Evolutionary conservation across 2,797 vertebrate genomes (phyloP), one percentile per base, ranked within the genome.

Genomic region (Alectoris magna): DNA sequence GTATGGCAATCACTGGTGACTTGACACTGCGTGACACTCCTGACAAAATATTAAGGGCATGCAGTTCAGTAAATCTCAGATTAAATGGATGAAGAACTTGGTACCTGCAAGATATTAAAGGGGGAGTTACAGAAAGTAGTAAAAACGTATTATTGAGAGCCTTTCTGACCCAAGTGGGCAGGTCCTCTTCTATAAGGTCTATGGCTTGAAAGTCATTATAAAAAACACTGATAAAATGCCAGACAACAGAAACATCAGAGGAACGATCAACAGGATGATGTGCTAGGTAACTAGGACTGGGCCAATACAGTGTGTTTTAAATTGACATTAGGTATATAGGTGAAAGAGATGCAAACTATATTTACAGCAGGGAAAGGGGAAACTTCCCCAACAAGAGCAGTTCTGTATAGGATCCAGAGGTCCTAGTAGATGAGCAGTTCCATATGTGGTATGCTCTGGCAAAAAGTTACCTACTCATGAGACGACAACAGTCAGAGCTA

Each of bases 31-130:
- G 18, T 69, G 75, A 62, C 31, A 31, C 31, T 14, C 59, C 44
- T 5, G 10, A 17, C 0, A 12, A 83, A 77, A 19, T 3, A 51
- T 0, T 36, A 21, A 75, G 62, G 44, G 38, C 43, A 49, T 0
- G 1, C 14, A 39, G 16, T 24, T 58, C 53, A 66, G 41, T 66
- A 69, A 83, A 88, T 62, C 72, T 59, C 14, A 55, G 11, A 16
- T 87, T 81, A 88, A 78, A 92, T 8, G 29, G n/a, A 55, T 74
- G 31, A 87, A 66, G 44, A 74, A 64, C 26, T 64, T 68, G 13
- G 13, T 71, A 43, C 4, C 49, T 60, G 68, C 6, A 68, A 91
- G 36, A 13, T 66, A 51, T 9, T 29, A 59, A 86, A 69, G 13
- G 70, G 77, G 14, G 8, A 82, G 9, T 29, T 66, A 29, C 12